Base-by-base conservation (phyloP, 2,113 vertebrate species). In the Sylvilagus bachmani region DNA sequence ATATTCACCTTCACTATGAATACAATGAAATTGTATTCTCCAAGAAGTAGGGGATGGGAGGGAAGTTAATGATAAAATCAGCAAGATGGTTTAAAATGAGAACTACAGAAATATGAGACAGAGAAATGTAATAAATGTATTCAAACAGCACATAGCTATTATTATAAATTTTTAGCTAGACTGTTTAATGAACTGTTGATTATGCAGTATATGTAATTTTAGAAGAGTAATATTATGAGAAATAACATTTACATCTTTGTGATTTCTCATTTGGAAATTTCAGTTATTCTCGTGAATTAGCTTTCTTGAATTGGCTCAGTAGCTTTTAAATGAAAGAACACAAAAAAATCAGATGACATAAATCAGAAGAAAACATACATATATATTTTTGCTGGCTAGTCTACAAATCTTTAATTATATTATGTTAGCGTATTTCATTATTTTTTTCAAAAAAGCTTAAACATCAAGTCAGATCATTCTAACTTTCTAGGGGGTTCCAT, bases 261-360 rank as follows among this genome's bases (percentile, higher is more conserved):
- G 38, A 89, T 3, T 70, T 88, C 24, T 82, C 81, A 94, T 83
- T 92, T 89, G 49, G n/a, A 95, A 95, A 92, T 94, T 83, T 89
- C 21, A 86, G 2, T 84, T 95, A 62, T 84, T 77, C 53, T 71
- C 77, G 0, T 49, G 16, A 92, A 67, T 75, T 78, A 19, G 4
- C 62, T 92, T 77, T 44, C 78, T 80, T 53, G 0, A 84, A 36
- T 44, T 0, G 66, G 10, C 6, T 55, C 80, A 16, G 58, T 61
- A 77, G 3, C 7, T 77, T 90, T 95, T 80, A 88, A 87, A 24
- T 71, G 25, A 91, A 71, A 69, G 22, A 44, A 89, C 38, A 84
- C 10, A 29, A 29, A 29, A 81, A 25, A 62, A 31, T 44, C 11
- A 85, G 10, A 58, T 71, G 10, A 61, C 0, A n/a, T 51, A 38